Evolutionary conservation across 1,140 invertebrate genomes (phyloP), one percentile per base, ranked within the genome.

Genomic region (Leptinotarsa undecemlineata): DNA sequence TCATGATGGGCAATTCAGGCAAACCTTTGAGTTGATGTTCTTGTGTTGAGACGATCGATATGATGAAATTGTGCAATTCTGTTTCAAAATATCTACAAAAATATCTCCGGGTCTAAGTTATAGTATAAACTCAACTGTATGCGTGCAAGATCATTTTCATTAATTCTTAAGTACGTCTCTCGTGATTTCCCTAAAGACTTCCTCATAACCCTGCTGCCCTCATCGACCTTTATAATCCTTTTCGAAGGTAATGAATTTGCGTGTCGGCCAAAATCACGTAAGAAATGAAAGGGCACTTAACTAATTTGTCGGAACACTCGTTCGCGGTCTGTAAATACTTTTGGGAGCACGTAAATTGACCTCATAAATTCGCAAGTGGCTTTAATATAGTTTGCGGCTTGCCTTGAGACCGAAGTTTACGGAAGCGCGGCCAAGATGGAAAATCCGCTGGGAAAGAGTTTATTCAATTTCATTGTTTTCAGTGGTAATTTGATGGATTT

Each of bases 211-310:
- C 51, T 19, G n/a, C 33, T 42, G 33, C 33, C 51, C 51, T 57
- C 51, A 15, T 57, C n/a, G 51, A 13, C 19, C 21, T 14, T 42
- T 23, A 17, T 33, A 17, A 17, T 67, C 64, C 64, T 42, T 67
- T 26, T 26, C 23, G 42, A 26, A 67, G 63, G 20, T 64, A 72
- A 72, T 62, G 48, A 21, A 72, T 72, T 74, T 77, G 73, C 76
- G 76, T 77, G 76, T 68, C 19, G 60, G 62, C 51, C 17, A 66
- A 74, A 74, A 74, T 77, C 76, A 77, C 76, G 76, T 71, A 77
- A 77, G 73, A 74, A 74, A 77, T 68, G 71, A 51, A 76, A 69
- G 61, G 75, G 75, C 72, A 77, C 76, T 77, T 76, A 76, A 77
- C 76, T 77, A 77, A 77, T 77, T 77, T 77, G 76, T 67, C 15